These are phyloP conservation scores for Centropyge bicolor DNA, from an alignment of 2,797 vertebrate genomes.

Conservation along the genomic window DNA sequence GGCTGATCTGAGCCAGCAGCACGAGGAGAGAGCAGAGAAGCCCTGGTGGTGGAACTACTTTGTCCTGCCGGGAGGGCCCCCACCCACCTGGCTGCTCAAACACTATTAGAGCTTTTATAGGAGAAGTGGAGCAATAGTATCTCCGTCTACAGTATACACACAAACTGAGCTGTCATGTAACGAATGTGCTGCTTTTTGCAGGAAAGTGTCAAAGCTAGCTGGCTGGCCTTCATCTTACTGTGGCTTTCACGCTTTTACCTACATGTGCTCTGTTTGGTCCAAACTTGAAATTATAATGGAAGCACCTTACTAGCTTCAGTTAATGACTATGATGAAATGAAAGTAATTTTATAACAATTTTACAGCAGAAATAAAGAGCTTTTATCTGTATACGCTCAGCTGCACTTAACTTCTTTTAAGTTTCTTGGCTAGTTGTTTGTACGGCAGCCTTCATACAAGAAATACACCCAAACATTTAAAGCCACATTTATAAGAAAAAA, in stretches of 20 bases:
- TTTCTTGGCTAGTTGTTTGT: background rate
- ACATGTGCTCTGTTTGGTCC: slow-evolving; percentile 1
- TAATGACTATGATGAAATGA: slow-evolving; percentile 9
- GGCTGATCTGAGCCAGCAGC: slow-evolving; percentile 27
- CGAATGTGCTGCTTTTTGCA: slow-evolving; percentile 25
- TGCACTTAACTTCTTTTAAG: background rate
- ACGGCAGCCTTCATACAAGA: background rate
- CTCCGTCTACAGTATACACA: background rate
- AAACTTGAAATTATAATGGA: slow-evolving; percentile 12
- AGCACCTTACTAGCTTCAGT: slow-evolving; percentile 25
- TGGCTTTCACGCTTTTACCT: slow-evolving; percentile 20
- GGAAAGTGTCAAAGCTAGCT: slow-evolving; percentile 23
- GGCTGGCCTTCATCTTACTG: slow-evolving; percentile 38
- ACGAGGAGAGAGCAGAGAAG: slow-evolving; percentile 83
- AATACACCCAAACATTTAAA: background rate
- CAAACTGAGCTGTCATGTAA: background rate
- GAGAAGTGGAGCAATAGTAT: background rate
- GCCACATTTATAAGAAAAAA: background rate
- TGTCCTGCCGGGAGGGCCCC: slow-evolving; percentile 79
- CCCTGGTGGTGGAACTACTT: slow-evolving; percentile 99
- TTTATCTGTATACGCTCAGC: slow-evolving; percentile 14
- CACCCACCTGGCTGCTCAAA: slow-evolving; percentile 93
- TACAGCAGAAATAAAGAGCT: slow-evolving; percentile 50
- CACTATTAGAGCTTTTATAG: slow-evolving; percentile 69
- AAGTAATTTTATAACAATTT: slow-evolving; percentile 28